Evolutionary conservation across 2,797 vertebrate species (phyloP).

Genomic region (Brachyrhaphis roseni): DNA sequence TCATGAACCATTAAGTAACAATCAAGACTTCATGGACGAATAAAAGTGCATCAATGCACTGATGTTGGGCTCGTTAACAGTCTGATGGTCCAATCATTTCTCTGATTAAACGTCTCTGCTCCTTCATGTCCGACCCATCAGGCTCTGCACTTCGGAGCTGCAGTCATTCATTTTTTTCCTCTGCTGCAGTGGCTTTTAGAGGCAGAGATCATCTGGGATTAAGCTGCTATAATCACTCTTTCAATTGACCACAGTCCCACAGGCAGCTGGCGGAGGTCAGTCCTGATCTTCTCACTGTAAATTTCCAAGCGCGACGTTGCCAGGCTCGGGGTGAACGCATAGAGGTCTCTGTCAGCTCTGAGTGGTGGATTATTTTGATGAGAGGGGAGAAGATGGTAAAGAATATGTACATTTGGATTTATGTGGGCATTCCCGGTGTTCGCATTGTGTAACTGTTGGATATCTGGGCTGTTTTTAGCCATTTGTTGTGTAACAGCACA

Average conservation of each 20-base stretch:
- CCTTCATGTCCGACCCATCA: conserved; percentile 32
- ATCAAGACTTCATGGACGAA: conserved; percentile 31
- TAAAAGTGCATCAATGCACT: conserved; percentile 13
- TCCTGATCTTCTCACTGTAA: conserved; percentile 47
- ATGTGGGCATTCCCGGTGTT: conserved; percentile 13
- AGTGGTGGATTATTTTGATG: conserved; percentile 42
- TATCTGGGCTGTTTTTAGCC: conserved; percentile 61
- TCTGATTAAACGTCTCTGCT: conserved; percentile 17
- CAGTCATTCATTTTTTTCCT: conserved; percentile 7
- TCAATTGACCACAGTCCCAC: conserved; percentile 59
- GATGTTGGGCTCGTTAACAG: conserved; percentile 49
- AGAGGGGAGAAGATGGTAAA: conserved; percentile 7
- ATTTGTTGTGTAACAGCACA: conserved; percentile 62
- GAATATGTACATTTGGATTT: conserved; percentile 43
- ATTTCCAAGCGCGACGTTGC: conserved; percentile 27
- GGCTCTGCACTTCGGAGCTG: conserved; percentile 2
- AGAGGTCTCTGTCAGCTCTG: neutral
- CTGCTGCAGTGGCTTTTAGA: conserved; percentile 63
- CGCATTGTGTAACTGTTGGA: conserved; percentile 60
- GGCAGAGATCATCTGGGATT: conserved; percentile 76
- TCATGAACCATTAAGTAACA: conserved; percentile 2
- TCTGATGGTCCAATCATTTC: conserved; percentile 40
- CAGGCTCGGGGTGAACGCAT: neutral
- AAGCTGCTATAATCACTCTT: conserved; percentile 67
- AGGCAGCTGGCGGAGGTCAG: conserved; percentile 61